Evolutionary conservation across 2,113 vertebrate genomes (phyloP).

Genomic region (Verasper variegatus): DNA sequence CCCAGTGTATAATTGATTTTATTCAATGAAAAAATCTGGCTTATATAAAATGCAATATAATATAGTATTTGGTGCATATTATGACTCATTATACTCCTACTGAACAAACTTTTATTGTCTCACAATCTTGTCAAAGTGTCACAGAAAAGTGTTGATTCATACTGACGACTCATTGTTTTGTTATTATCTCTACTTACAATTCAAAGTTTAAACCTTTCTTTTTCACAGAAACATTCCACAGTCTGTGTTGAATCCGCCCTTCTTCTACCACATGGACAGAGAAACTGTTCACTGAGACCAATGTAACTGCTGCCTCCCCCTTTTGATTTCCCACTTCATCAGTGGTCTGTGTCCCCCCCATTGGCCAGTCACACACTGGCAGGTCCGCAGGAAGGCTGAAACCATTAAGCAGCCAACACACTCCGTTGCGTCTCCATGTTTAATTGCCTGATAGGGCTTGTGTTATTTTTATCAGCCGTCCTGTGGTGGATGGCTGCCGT

Average conservation of each 20-base stretch:
- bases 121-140: too few relatives aligned
- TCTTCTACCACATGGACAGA: conserved; percentile 20
- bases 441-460: conserved; percentile 78
- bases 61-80: too few relatives aligned
- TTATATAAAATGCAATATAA: too few relatives aligned
- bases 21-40: too few relatives aligned
- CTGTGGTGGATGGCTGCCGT: conserved; percentile 58
- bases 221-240: background rate
- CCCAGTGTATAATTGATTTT: too few relatives aligned
- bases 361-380: conserved; percentile 51
- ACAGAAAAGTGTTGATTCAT: too few relatives aligned
- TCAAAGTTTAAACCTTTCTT: background rate
- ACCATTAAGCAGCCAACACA: conserved; percentile 70
- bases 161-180: too few relatives aligned
- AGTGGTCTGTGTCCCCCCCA: conserved; percentile 53
- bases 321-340: conserved; percentile 28
- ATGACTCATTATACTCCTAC: too few relatives aligned
- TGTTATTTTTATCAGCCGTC: conserved; percentile 80
- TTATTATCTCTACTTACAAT: too few relatives aligned
- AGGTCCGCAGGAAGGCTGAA: conserved; percentile 40
- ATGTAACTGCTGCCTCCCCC: conserved; percentile 36
- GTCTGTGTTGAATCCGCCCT: background rate
- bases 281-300: conserved; percentile 44
- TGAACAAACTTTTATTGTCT: too few relatives aligned
- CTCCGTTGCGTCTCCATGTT: conserved; percentile 66